Evolutionary conservation across 2,113 vertebrate genomes (phyloP).

Genomic region (Alethe castanea): DNA sequence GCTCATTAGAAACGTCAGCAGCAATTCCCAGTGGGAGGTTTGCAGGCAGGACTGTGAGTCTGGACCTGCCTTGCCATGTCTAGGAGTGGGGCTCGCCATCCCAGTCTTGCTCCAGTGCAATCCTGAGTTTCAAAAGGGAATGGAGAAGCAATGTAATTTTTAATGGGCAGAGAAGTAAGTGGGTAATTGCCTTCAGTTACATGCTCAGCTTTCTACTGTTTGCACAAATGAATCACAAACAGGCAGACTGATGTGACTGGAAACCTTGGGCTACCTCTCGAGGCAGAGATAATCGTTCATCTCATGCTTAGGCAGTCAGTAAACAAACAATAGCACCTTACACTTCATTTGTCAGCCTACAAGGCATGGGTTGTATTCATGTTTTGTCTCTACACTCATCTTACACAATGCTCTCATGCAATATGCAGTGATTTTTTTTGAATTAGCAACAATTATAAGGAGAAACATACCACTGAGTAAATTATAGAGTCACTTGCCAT

Average conservation of each 20-base stretch:
- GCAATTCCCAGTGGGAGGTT: not conserved
- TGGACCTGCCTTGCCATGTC: not conserved
- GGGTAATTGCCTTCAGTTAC: not conserved
- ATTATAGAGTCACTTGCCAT: not conserved
- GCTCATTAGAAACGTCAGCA: not conserved
- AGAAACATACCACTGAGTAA: not conserved
- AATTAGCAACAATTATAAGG: constrained; percentile 28
- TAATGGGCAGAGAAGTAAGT: not conserved
- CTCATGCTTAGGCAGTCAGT: not conserved
- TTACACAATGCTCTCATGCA: not conserved
- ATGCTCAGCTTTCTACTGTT: not conserved
- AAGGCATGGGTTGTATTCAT: not conserved
- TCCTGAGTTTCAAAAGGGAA: not conserved
- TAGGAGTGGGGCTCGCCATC: not conserved
- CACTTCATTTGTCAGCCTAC: not conserved
- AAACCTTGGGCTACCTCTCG: not conserved
- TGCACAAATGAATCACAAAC: not conserved
- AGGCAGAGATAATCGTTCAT: constrained; percentile 6
- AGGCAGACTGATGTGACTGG: not conserved
- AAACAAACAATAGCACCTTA: constrained; percentile 26
- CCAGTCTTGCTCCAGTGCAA: not conserved
- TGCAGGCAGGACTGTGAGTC: not conserved
- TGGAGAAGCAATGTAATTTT: not conserved
- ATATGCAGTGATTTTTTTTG: not conserved
- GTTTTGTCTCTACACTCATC: not conserved